Percentiles rank a stretch among this genome's conserved stretches.
Evolutionary conservation across 2,888 invertebrate species (phyloP).

Genomic region (Cephus nigrinus): DNA sequence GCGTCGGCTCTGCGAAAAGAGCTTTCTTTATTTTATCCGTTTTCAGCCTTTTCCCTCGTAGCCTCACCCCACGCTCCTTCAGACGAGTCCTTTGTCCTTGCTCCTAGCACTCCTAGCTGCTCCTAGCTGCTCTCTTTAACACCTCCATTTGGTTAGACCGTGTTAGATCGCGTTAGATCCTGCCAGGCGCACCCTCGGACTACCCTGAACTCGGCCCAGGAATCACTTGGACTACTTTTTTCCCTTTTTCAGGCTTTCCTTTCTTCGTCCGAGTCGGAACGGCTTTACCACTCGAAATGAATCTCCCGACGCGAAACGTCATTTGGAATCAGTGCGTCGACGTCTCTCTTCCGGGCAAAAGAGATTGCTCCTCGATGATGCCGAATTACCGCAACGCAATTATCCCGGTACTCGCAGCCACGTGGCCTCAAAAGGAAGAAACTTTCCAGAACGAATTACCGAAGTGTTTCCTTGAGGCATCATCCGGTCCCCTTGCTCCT

Average conservation of each 20-base stretch:
- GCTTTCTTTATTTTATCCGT: conserved; percentile 26
- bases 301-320: too few species aligned
- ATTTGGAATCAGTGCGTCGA: too few species aligned
- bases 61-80: conserved; percentile 25
- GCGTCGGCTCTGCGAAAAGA: conserved; percentile 26
- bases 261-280: too few species aligned
- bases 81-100: conserved; percentile 38
- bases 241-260: too few species aligned
- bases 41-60: conserved; percentile 31
- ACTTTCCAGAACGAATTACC: too few species aligned
- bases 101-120: conserved; percentile 22
- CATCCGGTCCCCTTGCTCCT: neutral
- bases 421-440: neutral
- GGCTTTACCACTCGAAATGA: too few species aligned
- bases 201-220: too few species aligned
- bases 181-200: neutral
- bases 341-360: too few species aligned
- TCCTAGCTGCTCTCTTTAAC: conserved; percentile 38
- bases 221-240: too few species aligned
- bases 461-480: neutral
- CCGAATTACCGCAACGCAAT: too few species aligned
- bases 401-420: neutral
- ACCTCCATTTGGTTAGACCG: conserved; percentile 23
- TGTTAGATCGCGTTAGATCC: conserved; percentile 3
- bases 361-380: too few species aligned